Percentiles rank a stretch among this genome's conserved stretches.
Evolutionary conservation across 2,797 vertebrate genomes (phyloP).

Genomic region (Falco concolor): DNA sequence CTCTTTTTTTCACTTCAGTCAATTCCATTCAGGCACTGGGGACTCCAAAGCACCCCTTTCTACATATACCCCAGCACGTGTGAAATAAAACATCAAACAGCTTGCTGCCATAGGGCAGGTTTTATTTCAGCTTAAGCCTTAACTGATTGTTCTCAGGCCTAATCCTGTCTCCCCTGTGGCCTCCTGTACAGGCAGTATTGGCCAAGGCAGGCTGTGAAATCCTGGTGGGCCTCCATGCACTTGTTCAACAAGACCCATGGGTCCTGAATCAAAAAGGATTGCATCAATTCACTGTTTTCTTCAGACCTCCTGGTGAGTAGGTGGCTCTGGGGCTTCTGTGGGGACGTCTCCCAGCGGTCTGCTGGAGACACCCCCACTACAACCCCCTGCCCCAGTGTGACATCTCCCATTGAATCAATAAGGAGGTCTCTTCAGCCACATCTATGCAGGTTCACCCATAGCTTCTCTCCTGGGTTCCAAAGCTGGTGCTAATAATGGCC

Average conservation of each 20-base stretch:
- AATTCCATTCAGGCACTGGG: background rate
- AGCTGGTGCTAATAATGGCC: background rate
- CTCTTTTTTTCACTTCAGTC: background rate
- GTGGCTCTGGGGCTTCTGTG: background rate
- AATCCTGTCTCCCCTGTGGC: background rate
- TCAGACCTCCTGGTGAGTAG: background rate
- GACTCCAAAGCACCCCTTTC: background rate
- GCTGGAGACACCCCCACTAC: background rate
- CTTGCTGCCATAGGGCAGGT: background rate
- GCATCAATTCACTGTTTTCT: background rate
- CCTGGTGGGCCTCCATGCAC: background rate
- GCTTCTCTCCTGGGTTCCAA: background rate
- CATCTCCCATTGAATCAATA: background rate
- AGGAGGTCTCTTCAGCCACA: background rate
- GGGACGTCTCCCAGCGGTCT: background rate
- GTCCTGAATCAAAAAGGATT: background rate
- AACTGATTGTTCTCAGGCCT: background rate
- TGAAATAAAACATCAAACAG: background rate
- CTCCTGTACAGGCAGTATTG: background rate
- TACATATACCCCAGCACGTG: accelerated
- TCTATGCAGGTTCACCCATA: background rate
- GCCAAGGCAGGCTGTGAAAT: background rate
- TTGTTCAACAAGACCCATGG: accelerated
- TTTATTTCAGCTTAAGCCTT: background rate
- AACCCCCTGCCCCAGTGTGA: background rate